A percentile compares a stretch with the other conserved stretches of the same genome.
phyloP scores from a whole-genome alignment of 2,888 invertebrate species.

The Patella depressa region DNA sequence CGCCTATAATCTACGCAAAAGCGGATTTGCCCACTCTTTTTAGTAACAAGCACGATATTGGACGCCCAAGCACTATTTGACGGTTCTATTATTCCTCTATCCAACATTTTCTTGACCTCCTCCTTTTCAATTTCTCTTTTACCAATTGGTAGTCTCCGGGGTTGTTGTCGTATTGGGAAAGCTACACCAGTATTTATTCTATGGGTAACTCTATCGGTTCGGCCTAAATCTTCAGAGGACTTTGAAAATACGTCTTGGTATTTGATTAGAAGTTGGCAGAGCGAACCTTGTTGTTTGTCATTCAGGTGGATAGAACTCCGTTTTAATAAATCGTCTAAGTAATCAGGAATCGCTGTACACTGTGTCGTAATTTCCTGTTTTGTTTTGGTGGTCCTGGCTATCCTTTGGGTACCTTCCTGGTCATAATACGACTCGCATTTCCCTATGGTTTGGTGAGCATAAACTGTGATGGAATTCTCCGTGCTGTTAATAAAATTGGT shows the following conservation, averaged over 20 bases:
- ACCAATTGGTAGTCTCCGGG: conserved; percentile 26
- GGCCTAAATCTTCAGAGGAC: not conserved
- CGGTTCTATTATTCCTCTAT: conserved; percentile 34
- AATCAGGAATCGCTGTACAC: not conserved
- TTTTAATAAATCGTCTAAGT: not conserved
- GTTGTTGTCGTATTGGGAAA: conserved; percentile 25
- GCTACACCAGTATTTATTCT: conserved; percentile 30
- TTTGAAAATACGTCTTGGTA: not conserved
- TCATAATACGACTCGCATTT: conserved; percentile 6
- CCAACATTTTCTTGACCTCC: conserved; percentile 31
- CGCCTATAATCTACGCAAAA: conserved; percentile 40
- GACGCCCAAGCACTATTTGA: conserved; percentile 36
- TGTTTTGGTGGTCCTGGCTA: not conserved
- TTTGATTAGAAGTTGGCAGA: not conserved
- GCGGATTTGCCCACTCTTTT: conserved; percentile 32
- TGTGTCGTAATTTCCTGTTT: not conserved
- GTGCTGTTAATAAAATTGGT: not conserved
- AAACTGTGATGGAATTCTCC: not conserved
- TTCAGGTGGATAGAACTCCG: not conserved
- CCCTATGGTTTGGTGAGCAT: not conserved
- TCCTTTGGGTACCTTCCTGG: not conserved
- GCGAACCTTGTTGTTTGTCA: not conserved
- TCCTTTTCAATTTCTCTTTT: conserved; percentile 26
- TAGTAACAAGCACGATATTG: conserved; percentile 34
- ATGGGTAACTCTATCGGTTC: not conserved